Evolutionary conservation across 2,797 vertebrate species (phyloP), one percentile per base, ranked within the genome.

Genomic region (Clarias pachynema): DNA sequence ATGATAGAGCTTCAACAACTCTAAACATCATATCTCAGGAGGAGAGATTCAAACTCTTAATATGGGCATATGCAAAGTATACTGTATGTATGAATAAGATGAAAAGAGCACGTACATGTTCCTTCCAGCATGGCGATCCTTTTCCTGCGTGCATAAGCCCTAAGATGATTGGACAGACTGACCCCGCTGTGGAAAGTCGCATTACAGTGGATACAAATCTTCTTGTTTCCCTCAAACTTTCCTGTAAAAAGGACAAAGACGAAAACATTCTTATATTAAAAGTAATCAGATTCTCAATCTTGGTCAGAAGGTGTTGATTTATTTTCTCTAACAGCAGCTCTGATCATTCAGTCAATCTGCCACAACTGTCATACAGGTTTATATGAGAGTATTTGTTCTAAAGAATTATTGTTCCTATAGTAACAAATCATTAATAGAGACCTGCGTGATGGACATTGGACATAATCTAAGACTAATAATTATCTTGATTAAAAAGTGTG

Each of bases 81-180:
- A 44, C 40, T 44, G 40, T 44, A 8, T 81, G 63, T 66, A 63
- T 68, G 68, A 83, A 74, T 65, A 53, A 66, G 78, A 85, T 24
- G 73, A 22, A 81, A 3, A 26, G 65, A 91, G 91, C 89, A 94
- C 95, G 90, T 95, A 97, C 97, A 95, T 94, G 95, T 94, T 93
- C 95, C 96, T 93, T 96, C 96, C 93, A 96, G 93, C 94, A 96
- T 93, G 91, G 95, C 95, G 86, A 95, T 94, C 93, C 95, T 96
- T 95, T 96, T 97, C 95, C 96, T 96, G 92, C 95, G 94, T 91
- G 96, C 94, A 92, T 95, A 96, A 91, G 95, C 96, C 93, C 92
- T 94, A 89, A 97, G 95, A 91, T 96, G 96, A 95, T 95, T 96
- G 93, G 96, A 96, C 93, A 97, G 93, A 93, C 93, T 95, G 94